Evolutionary conservation across 2,888 invertebrate species (phyloP).

Genomic region (Oithona nana): DNA sequence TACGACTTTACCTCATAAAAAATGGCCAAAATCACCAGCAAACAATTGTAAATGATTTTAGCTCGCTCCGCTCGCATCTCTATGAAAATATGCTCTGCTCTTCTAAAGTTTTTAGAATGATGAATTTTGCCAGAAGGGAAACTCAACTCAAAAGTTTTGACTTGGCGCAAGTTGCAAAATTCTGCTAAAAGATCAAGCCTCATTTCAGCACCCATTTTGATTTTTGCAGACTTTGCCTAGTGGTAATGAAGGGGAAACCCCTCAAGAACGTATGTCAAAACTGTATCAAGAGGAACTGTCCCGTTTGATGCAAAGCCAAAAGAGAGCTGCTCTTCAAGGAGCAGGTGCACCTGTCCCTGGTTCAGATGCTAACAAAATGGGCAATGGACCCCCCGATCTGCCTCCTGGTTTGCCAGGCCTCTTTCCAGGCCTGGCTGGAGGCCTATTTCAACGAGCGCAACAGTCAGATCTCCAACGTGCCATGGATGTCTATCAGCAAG

Average conservation of each 20-base stretch:
- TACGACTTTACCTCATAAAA: too few species aligned
- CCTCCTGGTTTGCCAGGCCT: constrained; percentile 1
- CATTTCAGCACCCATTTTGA: background rate
- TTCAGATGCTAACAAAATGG: too few species aligned
- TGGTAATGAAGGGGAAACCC: background rate
- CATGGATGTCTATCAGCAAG: constrained; percentile 76
- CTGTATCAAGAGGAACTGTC: constrained; percentile 82
- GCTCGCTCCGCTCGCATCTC: too few species aligned
- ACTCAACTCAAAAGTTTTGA: too few species aligned
- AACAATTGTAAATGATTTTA: too few species aligned
- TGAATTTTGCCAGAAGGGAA: too few species aligned
- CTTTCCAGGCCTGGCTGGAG: constrained; percentile 6
- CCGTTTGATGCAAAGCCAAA: constrained; percentile 50
- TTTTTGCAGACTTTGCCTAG: too few species aligned
- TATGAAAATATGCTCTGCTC: too few species aligned
- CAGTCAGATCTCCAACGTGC: constrained; percentile 62
- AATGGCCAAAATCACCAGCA: too few species aligned
- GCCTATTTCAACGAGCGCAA: constrained; percentile 10
- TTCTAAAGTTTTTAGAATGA: too few species aligned
- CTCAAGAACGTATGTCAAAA: constrained; percentile 15
- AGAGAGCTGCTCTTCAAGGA: background rate
- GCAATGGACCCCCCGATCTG: background rate
- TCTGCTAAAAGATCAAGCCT: too few species aligned
- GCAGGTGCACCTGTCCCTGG: background rate
- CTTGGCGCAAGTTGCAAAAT: too few species aligned